These are phyloP conservation scores for Drosophila saltans DNA, from an alignment of 1,140 invertebrate species.

Conservation along the genomic window DNA sequence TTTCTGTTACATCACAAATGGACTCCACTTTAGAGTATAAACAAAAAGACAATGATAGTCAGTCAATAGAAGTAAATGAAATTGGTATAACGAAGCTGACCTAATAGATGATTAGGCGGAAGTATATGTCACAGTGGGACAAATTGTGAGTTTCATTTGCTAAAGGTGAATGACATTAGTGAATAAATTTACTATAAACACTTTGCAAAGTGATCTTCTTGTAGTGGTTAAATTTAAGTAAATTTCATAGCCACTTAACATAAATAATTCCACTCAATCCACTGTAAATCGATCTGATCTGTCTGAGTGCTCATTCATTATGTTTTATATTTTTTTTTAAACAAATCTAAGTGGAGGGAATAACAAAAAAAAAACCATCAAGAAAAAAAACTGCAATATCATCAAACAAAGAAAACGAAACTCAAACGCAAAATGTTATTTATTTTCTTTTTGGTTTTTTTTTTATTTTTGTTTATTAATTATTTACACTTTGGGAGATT, in stretches of 20 bases:
- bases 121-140: constrained; percentile 13
- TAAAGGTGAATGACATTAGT: neutral
- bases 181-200: neutral
- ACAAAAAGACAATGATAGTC: constrained; percentile 1
- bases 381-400: constrained; percentile 27
- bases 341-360: too few species aligned
- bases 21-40: neutral
- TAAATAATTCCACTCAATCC: constrained; percentile 5
- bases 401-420: constrained; percentile 44
- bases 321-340: neutral
- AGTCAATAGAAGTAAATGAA: constrained; percentile 22
- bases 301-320: neutral
- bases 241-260: neutral
- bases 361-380: too few species aligned
- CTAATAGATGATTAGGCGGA: constrained; percentile 15
- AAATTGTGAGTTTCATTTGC: neutral
- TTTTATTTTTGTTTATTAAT: constrained; percentile 51
- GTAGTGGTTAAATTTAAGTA: neutral
- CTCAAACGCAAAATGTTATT: constrained; percentile 23
- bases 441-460: neutral
- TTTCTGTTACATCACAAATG: too few species aligned
- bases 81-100: constrained; percentile 12
- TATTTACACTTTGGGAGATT: constrained; percentile 34
- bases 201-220: neutral
- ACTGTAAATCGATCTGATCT: constrained; percentile 5